Base-by-base conservation (phyloP, 2,888 invertebrate genomes). In the Amphimallon solstitiale region DNA sequence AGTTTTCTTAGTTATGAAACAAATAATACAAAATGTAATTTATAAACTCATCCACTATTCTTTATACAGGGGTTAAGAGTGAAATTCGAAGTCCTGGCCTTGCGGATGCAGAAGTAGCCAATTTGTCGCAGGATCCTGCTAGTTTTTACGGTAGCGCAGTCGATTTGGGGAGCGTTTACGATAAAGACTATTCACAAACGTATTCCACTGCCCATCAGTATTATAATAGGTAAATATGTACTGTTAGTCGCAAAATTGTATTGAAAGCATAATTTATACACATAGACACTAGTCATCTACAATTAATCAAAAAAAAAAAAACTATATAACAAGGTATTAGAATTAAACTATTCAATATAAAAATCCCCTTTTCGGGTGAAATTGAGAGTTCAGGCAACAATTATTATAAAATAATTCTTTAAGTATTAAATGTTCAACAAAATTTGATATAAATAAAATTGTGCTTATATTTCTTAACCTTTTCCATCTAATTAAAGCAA, bases 31-130 rank as follows among this genome's bases (percentile, higher is more conserved):
- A n/a, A 52, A 7, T 63, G 15, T 48, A n/a, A n/a, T 46, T n/a
- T 62, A 12, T 21, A 17, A 40, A 21, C 23, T 17, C 12, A 35
- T 35, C 10, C 17, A 40, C 14, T 7, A 3, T n/a, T 17, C n/a
- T n/a, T 46, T 17, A 21, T 21, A 6, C 61, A 79, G 83, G 87
- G 68, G 90, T 91, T 70, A 91, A 91, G 84, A 89, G 89, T 75
- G 91, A 91, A 82, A 88, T 90, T 74, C 88, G 90, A 74, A 90
- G 90, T 82, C 90, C 90, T 46, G 87, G 87, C 73, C 84, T 89
- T 76, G 85, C 86, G 74, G 88, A 87, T 72, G 69, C 77, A 19
- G 79, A 77, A 61, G 76, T 76, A 49, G 84, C 72, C 61, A 85
- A 85, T 62, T 79, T 86, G 40, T 70, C 78, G 2, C 78, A 80